Evolutionary conservation across 2,888 invertebrate species (phyloP).

Genomic region (Perizoma affinitatum): DNA sequence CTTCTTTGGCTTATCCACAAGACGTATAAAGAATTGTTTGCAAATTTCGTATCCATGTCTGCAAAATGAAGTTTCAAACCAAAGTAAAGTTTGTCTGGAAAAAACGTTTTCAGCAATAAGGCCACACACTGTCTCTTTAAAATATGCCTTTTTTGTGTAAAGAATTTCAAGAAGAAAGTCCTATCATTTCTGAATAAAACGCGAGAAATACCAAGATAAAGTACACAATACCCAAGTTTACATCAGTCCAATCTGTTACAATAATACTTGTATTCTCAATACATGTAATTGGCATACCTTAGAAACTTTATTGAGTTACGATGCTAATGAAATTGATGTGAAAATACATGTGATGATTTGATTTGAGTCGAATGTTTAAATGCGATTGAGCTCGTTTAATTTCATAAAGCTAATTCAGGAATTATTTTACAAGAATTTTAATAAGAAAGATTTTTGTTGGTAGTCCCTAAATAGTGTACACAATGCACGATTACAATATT

Average conservation of each 20-base stretch:
- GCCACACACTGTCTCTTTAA: no score
- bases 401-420: neutral
- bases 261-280: slow-evolving; percentile 55
- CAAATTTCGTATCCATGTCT: no score
- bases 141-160: no score
- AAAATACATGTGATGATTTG: no score
- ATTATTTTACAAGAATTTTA: neutral
- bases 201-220: slow-evolving; percentile 40
- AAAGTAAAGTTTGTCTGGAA: no score
- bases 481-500: no score
- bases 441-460: neutral
- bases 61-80: no score
- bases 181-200: slow-evolving; percentile 24
- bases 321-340: neutral
- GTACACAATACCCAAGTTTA: slow-evolving; percentile 1
- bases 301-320: slow-evolving; percentile 4
- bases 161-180: no score
- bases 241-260: slow-evolving; percentile 58
- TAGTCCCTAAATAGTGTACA: no score
- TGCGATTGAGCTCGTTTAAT: slow-evolving; percentile 3
- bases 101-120: no score
- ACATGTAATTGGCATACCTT: slow-evolving; percentile 40
- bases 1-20: no score
- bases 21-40: no score
- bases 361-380: neutral